These are phyloP conservation scores for Hemicordylus capensis DNA, from an alignment of 2,113 vertebrate species.

Conservation along the genomic window DNA sequence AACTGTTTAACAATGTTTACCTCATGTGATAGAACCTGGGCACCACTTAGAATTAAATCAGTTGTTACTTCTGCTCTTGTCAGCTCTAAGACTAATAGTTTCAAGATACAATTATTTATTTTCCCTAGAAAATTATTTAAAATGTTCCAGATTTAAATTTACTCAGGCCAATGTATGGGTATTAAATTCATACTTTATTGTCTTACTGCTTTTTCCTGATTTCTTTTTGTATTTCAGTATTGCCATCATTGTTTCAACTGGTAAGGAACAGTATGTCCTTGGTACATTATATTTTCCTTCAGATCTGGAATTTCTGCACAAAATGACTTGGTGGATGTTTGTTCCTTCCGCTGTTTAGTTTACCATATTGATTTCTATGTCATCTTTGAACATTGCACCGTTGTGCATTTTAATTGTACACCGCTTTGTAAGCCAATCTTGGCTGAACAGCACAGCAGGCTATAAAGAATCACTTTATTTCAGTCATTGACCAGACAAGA, in stretches of 20 bases:
- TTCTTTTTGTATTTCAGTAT: background rate
- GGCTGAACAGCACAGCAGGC: too few species aligned
- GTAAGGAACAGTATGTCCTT: background rate
- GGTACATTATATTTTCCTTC: background rate
- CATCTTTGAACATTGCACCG: too few species aligned
- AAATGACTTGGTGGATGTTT: background rate
- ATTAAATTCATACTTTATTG: background rate
- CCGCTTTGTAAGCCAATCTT: too few species aligned
- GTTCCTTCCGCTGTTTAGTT: background rate
- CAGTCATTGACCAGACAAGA: too few species aligned
- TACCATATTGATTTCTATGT: background rate
- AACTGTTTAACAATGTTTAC: background rate
- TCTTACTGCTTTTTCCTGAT: background rate
- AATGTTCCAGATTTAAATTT: background rate
- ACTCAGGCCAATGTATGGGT: background rate
- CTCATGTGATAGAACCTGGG: background rate
- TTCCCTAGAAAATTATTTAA: background rate
- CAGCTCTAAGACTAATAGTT: too few species aligned
- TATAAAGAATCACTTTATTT: too few species aligned
- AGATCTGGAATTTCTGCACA: background rate
- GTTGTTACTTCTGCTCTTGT: background rate
- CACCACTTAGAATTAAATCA: background rate
- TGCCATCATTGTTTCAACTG: background rate
- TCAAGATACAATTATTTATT: background rate
- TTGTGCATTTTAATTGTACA: too few species aligned